Percentiles rank a stretch among this genome's conserved stretches.
Evolutionary conservation across 1,140 invertebrate species (phyloP).

Genomic region (Drosophila littoralis): DNA sequence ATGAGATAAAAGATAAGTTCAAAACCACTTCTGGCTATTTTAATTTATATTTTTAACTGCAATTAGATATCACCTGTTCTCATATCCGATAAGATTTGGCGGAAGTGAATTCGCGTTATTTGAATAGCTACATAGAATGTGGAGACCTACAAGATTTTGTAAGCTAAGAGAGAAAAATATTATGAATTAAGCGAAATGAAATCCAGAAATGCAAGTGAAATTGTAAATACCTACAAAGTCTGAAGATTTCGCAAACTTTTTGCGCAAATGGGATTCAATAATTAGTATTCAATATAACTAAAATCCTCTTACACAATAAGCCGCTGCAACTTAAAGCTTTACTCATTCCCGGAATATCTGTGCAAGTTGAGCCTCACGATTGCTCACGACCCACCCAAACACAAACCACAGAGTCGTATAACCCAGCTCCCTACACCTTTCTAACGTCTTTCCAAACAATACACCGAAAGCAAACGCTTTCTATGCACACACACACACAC

Average conservation of each 20-base stretch:
- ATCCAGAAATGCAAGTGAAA: too few relatives aligned
- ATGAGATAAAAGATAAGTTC: background rate
- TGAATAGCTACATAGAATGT: too few relatives aligned
- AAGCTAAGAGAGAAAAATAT: too few relatives aligned
- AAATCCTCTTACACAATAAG: background rate
- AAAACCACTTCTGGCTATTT: too few relatives aligned
- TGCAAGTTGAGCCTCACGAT: slow-evolving; percentile 5
- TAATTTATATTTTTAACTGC: too few relatives aligned
- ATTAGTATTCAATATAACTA: too few relatives aligned
- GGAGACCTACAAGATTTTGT: too few relatives aligned
- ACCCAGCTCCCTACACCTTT: slow-evolving; percentile 34
- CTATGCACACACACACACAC: slow-evolving; percentile 34
- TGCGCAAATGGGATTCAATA: too few relatives aligned
- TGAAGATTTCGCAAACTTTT: too few relatives aligned
- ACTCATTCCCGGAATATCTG: slow-evolving; percentile 17
- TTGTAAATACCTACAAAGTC: too few relatives aligned
- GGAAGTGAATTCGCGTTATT: background rate
- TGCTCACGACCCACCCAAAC: slow-evolving; percentile 47
- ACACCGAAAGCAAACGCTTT: slow-evolving; percentile 39
- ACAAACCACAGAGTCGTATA: slow-evolving; percentile 31
- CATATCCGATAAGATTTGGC: background rate
- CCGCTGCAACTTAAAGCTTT: background rate
- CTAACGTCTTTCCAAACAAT: slow-evolving; percentile 26
- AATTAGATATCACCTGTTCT: background rate
- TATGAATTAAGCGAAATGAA: too few relatives aligned